Conservation (phyloP, 1,140 invertebrate genomes). For the Hirudo medicinalis region DNA sequence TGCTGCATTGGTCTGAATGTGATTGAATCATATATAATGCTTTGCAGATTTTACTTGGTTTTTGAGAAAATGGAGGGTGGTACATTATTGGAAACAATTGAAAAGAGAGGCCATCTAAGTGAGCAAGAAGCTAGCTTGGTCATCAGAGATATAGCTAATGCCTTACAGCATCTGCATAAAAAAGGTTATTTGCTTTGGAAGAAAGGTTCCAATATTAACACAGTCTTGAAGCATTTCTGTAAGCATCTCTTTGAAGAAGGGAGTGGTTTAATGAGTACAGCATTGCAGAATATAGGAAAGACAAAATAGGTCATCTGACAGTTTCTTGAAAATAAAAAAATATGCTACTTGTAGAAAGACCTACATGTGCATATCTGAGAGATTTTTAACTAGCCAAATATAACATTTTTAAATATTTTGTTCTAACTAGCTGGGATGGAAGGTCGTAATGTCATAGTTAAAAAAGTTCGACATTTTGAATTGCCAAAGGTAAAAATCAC, state of each 20-base stretch:
- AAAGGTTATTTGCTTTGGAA: constrained; percentile 44
- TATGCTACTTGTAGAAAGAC: too few species aligned
- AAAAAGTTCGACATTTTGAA: too few species aligned
- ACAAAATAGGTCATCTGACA: too few species aligned
- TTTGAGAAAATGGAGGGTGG: constrained; percentile 94
- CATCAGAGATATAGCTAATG: constrained; percentile 80
- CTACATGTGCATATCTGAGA: too few species aligned
- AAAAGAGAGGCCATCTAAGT: constrained; percentile 77
- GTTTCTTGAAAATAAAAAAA: too few species aligned
- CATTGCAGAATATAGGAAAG: neutral
- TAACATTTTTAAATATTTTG: too few species aligned
- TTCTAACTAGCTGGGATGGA: too few species aligned
- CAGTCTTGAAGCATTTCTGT: neutral
- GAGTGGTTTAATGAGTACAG: neutral
- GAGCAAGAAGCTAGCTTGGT: constrained; percentile 88
- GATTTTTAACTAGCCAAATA: too few species aligned
- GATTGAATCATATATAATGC: neutral
- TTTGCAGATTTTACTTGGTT: constrained; percentile 70
- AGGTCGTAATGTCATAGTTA: too few species aligned
- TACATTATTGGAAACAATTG: constrained; percentile 71
- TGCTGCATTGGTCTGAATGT: neutral
- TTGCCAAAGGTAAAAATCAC: too few species aligned
- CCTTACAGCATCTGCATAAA: constrained; percentile 79
- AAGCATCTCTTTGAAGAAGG: neutral
- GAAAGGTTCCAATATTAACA: neutral